Evolutionary conservation across 1,140 invertebrate genomes (phyloP).

Genomic region (Maniola jurtina): DNA sequence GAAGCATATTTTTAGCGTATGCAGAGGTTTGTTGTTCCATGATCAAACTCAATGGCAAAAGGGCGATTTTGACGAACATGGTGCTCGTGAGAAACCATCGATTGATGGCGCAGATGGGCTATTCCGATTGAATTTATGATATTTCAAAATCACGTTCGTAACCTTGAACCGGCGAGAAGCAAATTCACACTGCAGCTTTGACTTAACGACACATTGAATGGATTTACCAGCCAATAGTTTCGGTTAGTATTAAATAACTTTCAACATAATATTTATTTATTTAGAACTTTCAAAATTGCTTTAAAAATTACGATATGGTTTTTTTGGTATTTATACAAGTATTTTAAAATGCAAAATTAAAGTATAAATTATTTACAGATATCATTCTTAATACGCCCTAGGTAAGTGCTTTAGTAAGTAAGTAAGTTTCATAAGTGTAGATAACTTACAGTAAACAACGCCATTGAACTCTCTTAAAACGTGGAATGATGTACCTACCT

Average conservation of each 20-base stretch:
- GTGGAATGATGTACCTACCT: constrained; percentile 12
- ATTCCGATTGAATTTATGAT: constrained; percentile 70
- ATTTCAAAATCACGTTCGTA: constrained; percentile 72
- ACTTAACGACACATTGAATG: constrained; percentile 13
- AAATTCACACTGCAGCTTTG: constrained; percentile 52
- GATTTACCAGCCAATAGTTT: not conserved
- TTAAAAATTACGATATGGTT: too few relatives aligned
- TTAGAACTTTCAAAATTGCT: not conserved
- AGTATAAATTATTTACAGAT: too few relatives aligned
- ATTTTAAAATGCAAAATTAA: too few relatives aligned
- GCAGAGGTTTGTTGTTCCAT: too few relatives aligned
- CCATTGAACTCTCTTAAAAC: constrained; percentile 30
- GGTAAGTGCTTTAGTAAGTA: too few relatives aligned
- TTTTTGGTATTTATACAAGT: too few relatives aligned
- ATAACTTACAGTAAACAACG: constrained; percentile 25
- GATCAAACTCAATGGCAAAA: too few relatives aligned
- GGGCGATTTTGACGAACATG: constrained; percentile 24
- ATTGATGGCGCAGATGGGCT: constrained; percentile 54
- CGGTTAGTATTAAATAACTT: not conserved
- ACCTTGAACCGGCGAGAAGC: constrained; percentile 65
- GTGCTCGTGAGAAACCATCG: constrained; percentile 65
- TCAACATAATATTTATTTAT: not conserved
- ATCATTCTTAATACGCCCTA: too few relatives aligned
- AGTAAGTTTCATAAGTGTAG: too few relatives aligned
- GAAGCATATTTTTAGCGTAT: too few relatives aligned